phyloP scores from a whole-genome alignment of 2,113 vertebrate genomes.

The Steatornis caripensis region DNA sequence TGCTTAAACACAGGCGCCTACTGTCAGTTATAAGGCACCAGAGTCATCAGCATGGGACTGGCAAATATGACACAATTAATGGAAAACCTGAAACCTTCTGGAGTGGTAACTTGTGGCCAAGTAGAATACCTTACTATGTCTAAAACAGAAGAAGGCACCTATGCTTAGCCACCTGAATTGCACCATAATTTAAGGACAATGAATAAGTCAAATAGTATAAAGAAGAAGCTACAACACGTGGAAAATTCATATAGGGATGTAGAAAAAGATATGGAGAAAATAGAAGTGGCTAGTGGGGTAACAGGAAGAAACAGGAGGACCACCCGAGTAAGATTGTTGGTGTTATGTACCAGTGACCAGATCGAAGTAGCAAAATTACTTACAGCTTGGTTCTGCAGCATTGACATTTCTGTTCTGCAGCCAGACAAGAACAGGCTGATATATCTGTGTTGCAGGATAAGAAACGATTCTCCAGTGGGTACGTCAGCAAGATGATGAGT shows the following conservation, averaged over 20 bases:
- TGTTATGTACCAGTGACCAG: not conserved
- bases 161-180: not conserved
- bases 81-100: not conserved
- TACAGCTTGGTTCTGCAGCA: not conserved
- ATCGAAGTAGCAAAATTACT: not conserved
- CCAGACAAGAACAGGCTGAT: not conserved
- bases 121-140: not conserved
- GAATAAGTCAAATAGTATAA: not conserved
- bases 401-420: not conserved
- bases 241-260: not conserved
- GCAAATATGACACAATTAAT: not conserved
- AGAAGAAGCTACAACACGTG: not conserved
- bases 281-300: not conserved
- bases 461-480: not conserved
- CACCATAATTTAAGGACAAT: not conserved
- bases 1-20: not conserved
- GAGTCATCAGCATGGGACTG: not conserved
- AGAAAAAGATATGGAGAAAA: not conserved
- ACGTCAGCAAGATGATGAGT: slow-evolving; percentile 25
- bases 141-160: not conserved
- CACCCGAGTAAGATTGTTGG: not conserved
- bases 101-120: not conserved
- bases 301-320: not conserved
- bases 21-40: not conserved
- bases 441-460: not conserved